phyloP scores from a whole-genome alignment of 2,888 invertebrate genomes.

The Plusia festucae region DNA sequence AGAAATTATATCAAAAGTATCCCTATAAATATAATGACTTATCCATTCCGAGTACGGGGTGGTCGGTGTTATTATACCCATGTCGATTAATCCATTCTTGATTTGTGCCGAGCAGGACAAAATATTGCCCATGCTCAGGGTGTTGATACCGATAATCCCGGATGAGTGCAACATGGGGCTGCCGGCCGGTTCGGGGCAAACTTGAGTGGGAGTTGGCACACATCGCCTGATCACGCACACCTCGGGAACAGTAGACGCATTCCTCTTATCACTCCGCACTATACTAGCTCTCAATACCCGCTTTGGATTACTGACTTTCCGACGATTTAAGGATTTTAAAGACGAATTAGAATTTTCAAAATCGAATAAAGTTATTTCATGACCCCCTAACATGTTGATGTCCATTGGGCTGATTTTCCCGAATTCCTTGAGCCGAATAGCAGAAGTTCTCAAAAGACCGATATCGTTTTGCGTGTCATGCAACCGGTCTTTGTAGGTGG shows the following conservation, averaged over 20 bases:
- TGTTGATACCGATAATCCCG: conserved; percentile 31
- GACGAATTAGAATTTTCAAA: conserved; percentile 8
- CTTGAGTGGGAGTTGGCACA: background rate
- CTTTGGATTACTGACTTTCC: background rate
- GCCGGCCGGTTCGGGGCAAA: conserved; percentile 30
- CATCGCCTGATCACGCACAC: conserved; percentile 25
- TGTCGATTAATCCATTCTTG: conserved; percentile 13
- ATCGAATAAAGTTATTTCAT: conserved; percentile 20
- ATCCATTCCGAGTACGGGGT: conserved; percentile 35
- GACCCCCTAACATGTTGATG: conserved; percentile 23
- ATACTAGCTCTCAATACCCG: conserved; percentile 15
- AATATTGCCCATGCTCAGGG: conserved; percentile 33
- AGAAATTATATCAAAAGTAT: background rate
- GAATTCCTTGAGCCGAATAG: conserved; percentile 15
- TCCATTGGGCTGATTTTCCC: conserved; percentile 29
- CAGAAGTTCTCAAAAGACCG: conserved; percentile 32
- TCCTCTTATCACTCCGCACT: conserved; percentile 23
- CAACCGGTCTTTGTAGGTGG: conserved; percentile 22
- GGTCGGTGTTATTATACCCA: conserved; percentile 29
- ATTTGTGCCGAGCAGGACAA: conserved; percentile 19
- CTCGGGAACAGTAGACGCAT: conserved; percentile 6
- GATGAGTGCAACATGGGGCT: conserved; percentile 36
- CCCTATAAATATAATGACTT: conserved; percentile 17
- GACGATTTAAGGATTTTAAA: background rate
- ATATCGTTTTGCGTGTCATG: conserved; percentile 30